phyloP scores from a whole-genome alignment of 1,140 invertebrate genomes.

The Ceratoteleas bidentatus region DNA sequence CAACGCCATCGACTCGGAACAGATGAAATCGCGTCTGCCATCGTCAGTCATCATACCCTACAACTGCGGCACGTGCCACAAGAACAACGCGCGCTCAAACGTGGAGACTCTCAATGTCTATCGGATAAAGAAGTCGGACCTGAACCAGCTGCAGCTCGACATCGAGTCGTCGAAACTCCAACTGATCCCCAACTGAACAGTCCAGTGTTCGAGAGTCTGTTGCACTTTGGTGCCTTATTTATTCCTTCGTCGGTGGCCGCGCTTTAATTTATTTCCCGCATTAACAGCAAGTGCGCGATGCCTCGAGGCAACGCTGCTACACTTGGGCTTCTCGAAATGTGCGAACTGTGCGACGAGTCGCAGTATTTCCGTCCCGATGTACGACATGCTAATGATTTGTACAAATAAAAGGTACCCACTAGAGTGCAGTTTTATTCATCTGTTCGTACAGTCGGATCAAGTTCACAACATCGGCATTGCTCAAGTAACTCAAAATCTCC shows the following conservation, averaged over 20 bases:
- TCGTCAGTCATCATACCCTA: slow-evolving; percentile 47
- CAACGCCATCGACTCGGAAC: slow-evolving; percentile 46
- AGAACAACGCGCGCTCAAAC: slow-evolving; percentile 34
- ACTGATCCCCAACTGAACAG: slow-evolving; percentile 38
- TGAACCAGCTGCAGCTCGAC: slow-evolving; percentile 38
- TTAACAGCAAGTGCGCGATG: neutral
- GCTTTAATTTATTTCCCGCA: slow-evolving; percentile 24
- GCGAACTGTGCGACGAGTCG: neutral
- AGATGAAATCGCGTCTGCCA: slow-evolving; percentile 32
- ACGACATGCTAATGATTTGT: slow-evolving; percentile 22
- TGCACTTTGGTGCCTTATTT: slow-evolving; percentile 33
- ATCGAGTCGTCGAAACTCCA: slow-evolving; percentile 44
- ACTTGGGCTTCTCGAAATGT: too few relatives aligned
- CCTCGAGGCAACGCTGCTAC: too few relatives aligned
- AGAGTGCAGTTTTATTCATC: slow-evolving; percentile 3
- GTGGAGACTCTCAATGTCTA: slow-evolving; percentile 41
- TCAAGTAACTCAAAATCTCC: slow-evolving; percentile 50
- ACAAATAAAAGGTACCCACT: slow-evolving; percentile 29
- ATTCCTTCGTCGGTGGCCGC: slow-evolving; percentile 22
- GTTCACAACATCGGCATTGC: slow-evolving; percentile 45
- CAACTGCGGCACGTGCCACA: slow-evolving; percentile 38
- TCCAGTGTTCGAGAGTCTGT: slow-evolving; percentile 19
- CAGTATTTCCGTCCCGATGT: neutral
- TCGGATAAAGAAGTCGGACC: slow-evolving; percentile 46
- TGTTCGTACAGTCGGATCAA: slow-evolving; percentile 37